phyloP scores from a whole-genome alignment of 64 coral and sea anemone species.

The Actinia tenebrosa region DNA sequence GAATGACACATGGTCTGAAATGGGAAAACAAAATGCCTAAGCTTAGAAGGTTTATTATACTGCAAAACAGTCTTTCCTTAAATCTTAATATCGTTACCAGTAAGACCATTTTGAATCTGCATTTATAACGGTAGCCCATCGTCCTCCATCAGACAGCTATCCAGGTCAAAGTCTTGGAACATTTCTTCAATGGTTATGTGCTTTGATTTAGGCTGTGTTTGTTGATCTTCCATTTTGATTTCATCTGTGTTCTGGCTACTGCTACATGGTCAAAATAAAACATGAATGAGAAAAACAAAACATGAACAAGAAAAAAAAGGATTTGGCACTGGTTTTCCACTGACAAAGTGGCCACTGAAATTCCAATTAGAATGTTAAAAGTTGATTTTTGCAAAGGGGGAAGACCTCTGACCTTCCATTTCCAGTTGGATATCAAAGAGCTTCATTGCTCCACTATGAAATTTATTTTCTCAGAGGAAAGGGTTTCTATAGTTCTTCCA shows the following conservation, averaged over 20 bases:
- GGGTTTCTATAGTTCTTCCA: no score
- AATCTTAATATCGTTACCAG: neutral
- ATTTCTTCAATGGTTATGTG: conserved; percentile 55
- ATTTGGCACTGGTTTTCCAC: no score
- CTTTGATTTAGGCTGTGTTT: conserved; percentile 1
- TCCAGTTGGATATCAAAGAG: no score
- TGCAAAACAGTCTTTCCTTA: neutral
- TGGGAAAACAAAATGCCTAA: neutral
- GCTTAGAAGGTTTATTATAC: neutral
- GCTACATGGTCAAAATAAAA: neutral
- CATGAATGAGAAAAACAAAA: neutral
- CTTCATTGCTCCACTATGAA: no score
- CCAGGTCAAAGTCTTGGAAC: conserved; percentile 65
- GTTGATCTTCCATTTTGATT: neutral
- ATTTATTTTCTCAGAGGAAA: no score
- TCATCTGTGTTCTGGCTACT: neutral
- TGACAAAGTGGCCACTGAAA: no score
- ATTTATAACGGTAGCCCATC: conserved; percentile 67
- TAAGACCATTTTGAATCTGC: neutral
- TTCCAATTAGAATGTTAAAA: no score
- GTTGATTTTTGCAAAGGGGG: no score
- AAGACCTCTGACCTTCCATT: no score
- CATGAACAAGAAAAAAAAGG: no score
- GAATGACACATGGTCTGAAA: no score
- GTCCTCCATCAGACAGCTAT: conserved; percentile 57